Evolutionary conservation across 2,797 vertebrate genomes (phyloP).

Genomic region (Danio kyathit): DNA sequence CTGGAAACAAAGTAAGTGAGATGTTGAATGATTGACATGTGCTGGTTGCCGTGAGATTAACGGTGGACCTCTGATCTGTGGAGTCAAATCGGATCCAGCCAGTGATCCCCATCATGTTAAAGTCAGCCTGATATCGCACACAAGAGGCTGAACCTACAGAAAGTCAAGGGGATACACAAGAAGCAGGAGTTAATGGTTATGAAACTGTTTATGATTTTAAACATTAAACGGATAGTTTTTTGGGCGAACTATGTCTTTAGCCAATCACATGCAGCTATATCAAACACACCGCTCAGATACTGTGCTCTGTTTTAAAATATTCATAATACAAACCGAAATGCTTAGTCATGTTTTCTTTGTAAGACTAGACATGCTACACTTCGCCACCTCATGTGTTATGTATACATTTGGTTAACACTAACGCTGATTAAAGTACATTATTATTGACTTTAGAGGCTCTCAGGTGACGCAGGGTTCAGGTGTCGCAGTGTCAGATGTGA

Average conservation of each 20-base stretch:
- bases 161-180: not conserved
- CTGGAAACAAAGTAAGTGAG: constrained; percentile 78
- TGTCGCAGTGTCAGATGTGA: not conserved
- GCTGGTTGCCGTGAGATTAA: constrained; percentile 70
- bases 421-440: not conserved
- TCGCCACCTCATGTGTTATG: not conserved
- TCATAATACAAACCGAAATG: not conserved
- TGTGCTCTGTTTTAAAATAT: not conserved
- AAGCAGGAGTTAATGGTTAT: not conserved
- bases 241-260: not conserved
- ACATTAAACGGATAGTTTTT: not conserved
- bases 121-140: constrained; percentile 68
- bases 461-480: not conserved
- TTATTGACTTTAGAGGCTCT: not conserved
- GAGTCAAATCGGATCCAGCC: constrained; percentile 76
- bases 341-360: not conserved
- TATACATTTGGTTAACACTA: not conserved
- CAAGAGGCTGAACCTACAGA: constrained; percentile 69
- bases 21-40: constrained; percentile 69
- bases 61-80: constrained; percentile 51
- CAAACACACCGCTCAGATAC: not conserved
- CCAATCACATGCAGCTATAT: not conserved
- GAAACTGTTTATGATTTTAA: not conserved
- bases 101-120: constrained; percentile 82
- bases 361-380: not conserved